These are phyloP conservation scores for Laterallus jamaicensis DNA, from an alignment of 2,113 vertebrate genomes.

Conservation along the genomic window DNA sequence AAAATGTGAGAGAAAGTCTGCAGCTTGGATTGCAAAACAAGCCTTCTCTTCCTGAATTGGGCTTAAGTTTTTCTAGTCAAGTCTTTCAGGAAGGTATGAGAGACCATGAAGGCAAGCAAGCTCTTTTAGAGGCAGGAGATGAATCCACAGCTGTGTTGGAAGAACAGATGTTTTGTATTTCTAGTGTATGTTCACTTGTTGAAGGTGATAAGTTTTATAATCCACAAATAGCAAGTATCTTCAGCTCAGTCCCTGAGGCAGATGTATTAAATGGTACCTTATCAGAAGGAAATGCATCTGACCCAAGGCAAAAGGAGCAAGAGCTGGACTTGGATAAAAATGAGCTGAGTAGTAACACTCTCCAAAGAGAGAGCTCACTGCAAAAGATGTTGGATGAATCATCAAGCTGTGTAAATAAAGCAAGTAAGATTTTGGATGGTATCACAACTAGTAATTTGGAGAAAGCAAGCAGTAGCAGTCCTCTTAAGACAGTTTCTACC, in stretches of 20 bases:
- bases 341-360: neutral
- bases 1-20: neutral
- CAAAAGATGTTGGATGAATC: neutral
- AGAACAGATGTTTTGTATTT: constrained; percentile 67
- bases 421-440: neutral
- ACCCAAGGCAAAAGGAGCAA: constrained; percentile 3
- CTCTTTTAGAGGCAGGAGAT: neutral
- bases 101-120: neutral
- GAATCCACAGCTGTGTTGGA: neutral
- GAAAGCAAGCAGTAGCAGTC: neutral
- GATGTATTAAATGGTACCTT: neutral
- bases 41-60: neutral
- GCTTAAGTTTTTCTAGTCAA: neutral
- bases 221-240: constrained; percentile 79
- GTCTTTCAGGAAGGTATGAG: neutral
- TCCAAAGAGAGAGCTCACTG: neutral
- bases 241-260: constrained; percentile 23
- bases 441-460: neutral
- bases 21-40: neutral
- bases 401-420: neutral
- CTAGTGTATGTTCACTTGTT: constrained; percentile 78
- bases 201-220: constrained; percentile 76
- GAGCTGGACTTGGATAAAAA: neutral
- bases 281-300: neutral
- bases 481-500: neutral